These are phyloP conservation scores for Tinea trinotella DNA, from an alignment of 2,888 invertebrate genomes.

Conservation along the genomic window DNA sequence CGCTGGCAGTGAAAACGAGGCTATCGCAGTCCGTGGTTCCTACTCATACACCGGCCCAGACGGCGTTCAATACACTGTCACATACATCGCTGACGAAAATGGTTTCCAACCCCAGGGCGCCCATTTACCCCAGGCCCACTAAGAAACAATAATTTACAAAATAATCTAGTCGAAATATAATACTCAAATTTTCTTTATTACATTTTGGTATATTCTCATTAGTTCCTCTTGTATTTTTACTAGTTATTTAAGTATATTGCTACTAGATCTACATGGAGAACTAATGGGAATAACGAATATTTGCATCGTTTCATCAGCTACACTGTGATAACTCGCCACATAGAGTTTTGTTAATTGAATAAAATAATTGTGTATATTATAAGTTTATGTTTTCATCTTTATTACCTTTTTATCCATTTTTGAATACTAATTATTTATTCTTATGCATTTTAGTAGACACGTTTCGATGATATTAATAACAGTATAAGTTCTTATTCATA, in stretches of 20 bases:
- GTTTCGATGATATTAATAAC: no score
- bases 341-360: not conserved
- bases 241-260: no score
- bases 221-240: no score
- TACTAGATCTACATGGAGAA: no score
- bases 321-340: slow-evolving; percentile 16
- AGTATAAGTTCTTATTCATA: no score
- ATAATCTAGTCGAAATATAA: slow-evolving; percentile 19
- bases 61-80: slow-evolving; percentile 59
- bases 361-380: no score
- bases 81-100: slow-evolving; percentile 63
- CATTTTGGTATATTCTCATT: no score
- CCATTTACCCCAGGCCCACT: slow-evolving; percentile 38
- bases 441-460: no score
- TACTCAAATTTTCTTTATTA: not conserved
- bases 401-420: no score
- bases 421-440: no score
- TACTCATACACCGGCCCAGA: slow-evolving; percentile 55
- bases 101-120: slow-evolving; percentile 66
- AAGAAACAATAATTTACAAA: slow-evolving; percentile 19
- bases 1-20: slow-evolving; percentile 42
- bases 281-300: no score
- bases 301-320: slow-evolving; percentile 5
- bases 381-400: no score
- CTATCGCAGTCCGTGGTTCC: slow-evolving; percentile 37